These are phyloP conservation scores for Axinella damicornis DNA, from an alignment of 37 sponge, comb jelly and placozoan genomes.

Conservation along the genomic window DNA sequence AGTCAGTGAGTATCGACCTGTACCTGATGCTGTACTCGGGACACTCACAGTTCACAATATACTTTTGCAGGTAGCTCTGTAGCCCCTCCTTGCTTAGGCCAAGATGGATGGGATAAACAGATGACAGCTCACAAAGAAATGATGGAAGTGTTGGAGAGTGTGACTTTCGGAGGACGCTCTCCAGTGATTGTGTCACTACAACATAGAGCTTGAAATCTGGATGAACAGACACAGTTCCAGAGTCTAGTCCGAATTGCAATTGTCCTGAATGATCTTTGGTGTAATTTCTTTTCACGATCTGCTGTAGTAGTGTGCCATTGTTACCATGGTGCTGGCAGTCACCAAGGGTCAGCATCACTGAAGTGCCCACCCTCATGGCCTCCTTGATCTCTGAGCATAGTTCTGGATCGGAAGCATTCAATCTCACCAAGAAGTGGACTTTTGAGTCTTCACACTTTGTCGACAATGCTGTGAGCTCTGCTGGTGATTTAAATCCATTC, in stretches of 20 bases:
- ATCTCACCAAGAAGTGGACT: too few relatives aligned
- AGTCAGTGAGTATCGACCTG: slow-evolving; percentile 64
- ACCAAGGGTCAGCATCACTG: slow-evolving; percentile 11
- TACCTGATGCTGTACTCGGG: slow-evolving; percentile 40
- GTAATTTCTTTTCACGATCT: not conserved
- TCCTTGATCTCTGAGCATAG: not conserved
- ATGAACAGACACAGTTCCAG: not conserved
- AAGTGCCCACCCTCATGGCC: not conserved
- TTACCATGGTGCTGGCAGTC: not conserved
- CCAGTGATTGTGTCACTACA: slow-evolving; percentile 26
- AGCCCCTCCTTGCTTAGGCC: slow-evolving; percentile 50
- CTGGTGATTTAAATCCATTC: too few relatives aligned
- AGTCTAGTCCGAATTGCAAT: not conserved
- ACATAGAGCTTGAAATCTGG: slow-evolving; percentile 37
- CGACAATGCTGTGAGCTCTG: too few relatives aligned
- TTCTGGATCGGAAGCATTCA: too few relatives aligned
- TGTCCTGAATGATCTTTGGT: too few relatives aligned
- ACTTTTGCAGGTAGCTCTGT: slow-evolving; percentile 26
- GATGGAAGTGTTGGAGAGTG: slow-evolving; percentile 1
- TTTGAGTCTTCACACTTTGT: not conserved
- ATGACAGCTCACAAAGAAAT: not conserved
- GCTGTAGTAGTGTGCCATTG: not conserved
- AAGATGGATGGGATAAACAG: slow-evolving; percentile 34
- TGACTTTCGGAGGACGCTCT: not conserved
- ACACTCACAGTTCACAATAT: slow-evolving; percentile 27